Conservation (phyloP, 2,888 invertebrate species). For the Anticlea derivata region DNA sequence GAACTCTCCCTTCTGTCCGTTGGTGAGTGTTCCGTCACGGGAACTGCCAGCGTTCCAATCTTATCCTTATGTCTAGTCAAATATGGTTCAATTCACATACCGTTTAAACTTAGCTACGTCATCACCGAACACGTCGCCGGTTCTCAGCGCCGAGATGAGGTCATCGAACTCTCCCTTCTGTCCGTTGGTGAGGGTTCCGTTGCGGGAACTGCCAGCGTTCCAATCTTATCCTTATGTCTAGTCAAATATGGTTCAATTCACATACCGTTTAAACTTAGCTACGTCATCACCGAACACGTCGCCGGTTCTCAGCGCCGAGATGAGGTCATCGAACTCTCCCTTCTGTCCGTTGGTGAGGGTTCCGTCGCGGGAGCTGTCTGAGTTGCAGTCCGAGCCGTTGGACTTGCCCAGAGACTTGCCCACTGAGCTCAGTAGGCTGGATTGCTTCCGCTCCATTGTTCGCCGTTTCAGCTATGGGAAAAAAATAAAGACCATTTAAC, state of each 20-base stretch:
- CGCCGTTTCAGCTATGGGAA: conserved; percentile 88
- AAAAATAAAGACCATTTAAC: background rate
- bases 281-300: conserved; percentile 98
- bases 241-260: background rate
- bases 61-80: background rate
- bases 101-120: too few relatives aligned
- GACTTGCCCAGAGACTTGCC: conserved; percentile 87
- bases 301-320: conserved; percentile 96
- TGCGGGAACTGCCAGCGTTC: conserved; percentile 64
- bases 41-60: too few relatives aligned
- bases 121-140: too few relatives aligned
- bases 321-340: conserved; percentile 98
- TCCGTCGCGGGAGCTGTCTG: conserved; percentile 63
- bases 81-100: background rate
- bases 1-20: too few relatives aligned
- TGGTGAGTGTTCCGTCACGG: too few relatives aligned
- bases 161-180: too few relatives aligned
- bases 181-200: conserved; percentile 64
- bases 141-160: too few relatives aligned
- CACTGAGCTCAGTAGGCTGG: conserved; percentile 90
- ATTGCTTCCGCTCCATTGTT: conserved; percentile 93
- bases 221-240: conserved; percentile 65
- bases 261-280: conserved; percentile 89
- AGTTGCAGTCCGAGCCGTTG: conserved; percentile 80
- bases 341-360: conserved; percentile 82